phyloP scores from a whole-genome alignment of 2,113 vertebrate species.

The Lanius ludovicianus region DNA sequence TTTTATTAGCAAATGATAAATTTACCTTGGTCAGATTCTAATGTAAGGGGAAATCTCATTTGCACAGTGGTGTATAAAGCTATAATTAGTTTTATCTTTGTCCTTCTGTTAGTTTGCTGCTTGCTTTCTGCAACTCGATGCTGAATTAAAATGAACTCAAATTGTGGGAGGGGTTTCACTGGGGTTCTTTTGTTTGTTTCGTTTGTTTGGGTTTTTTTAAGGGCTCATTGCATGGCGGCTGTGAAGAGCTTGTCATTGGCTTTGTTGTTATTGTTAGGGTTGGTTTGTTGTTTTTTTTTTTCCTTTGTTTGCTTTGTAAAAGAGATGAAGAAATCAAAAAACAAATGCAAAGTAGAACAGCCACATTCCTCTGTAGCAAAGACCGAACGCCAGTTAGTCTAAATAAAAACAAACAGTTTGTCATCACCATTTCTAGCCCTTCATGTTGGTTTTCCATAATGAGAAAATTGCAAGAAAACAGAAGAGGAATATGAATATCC shows the following conservation, averaged over 20 bases:
- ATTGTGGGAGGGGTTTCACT: neutral
- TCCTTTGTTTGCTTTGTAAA: conserved; percentile 30
- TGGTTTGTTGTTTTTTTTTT: neutral
- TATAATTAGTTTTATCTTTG: neutral
- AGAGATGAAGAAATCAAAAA: conserved; percentile 48
- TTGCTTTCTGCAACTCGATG: neutral
- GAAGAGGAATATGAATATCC: neutral
- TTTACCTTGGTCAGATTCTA: neutral
- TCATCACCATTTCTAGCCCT: neutral
- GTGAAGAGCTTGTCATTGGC: conserved; percentile 19
- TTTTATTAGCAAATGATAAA: neutral
- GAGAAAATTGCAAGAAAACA: neutral
- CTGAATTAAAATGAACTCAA: neutral
- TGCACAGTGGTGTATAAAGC: neutral
- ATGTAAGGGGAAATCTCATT: neutral
- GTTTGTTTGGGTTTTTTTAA: neutral
- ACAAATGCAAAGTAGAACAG: neutral
- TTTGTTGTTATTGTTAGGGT: conserved; percentile 1
- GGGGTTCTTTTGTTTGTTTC: neutral
- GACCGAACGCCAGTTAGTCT: conserved; percentile 15
- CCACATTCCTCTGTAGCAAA: conserved; percentile 16
- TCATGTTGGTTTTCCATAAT: neutral
- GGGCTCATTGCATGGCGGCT: neutral
- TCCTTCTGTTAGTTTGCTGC: neutral
- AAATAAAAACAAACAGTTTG: conserved; percentile 49